Evolutionary conservation across 1,140 invertebrate species (phyloP), one percentile per base, ranked within the genome.

Genomic region (Lepidurus couesii): DNA sequence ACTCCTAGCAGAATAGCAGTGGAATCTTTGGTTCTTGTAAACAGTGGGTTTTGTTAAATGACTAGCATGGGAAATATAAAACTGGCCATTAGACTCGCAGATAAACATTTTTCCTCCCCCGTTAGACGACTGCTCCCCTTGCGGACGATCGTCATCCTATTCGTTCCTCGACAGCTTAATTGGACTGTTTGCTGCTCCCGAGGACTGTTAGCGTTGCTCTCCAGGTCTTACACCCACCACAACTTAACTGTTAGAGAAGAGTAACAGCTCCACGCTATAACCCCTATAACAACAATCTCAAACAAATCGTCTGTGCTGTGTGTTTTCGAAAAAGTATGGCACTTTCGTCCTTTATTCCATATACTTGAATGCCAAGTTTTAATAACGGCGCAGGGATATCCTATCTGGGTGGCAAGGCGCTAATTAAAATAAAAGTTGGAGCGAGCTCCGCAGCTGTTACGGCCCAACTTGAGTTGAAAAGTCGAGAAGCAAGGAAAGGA

Each of bases 61-160:
- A 65, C 53, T 65, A 65, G 53, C 53, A 65, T 21, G 53, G 53
- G 53, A 65, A 65, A 65, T 65, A 65, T 21, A 21, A 65, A 65
- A 65, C 53, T 65, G 3, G 53, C 53, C 21, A 65, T 65, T 65
- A 65, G 53, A 65, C 53, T 65, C 34, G 53, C 21, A 65, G 53
- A 65, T 65, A 65, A 65, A 65, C 53, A 65, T 65, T 65, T 65
- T 65, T 65, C 21, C 53, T 21, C 3, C 34, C 34, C 34, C 34
- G 26, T 34, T 65, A n/a, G 53, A 65, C 53, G 53, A 65, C n/a
- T 21, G n/a, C 53, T 21, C 8, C 21, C 53, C 53, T n/a, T 21
- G 21, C 6, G 21, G 53, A 65, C 8, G 21, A 9, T 65, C 21
- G 53, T 65, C 53, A 65, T 65, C 8, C 53, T 65, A 65, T 65